Conservation (phyloP, 2,797 vertebrate species). For the Craterocephalus amniculus region DNA sequence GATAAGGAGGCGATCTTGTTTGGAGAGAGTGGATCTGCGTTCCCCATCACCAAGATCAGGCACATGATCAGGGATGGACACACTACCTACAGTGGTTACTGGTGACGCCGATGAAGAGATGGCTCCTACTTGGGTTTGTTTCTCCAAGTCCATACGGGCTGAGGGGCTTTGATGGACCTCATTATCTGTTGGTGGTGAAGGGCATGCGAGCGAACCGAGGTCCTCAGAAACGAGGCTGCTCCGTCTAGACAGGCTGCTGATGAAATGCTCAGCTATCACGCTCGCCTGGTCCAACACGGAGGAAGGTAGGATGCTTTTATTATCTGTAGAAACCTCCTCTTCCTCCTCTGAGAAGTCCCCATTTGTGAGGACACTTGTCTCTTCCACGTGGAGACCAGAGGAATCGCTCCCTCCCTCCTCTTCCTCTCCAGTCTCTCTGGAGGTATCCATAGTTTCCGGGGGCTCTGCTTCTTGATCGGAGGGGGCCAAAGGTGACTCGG, state of each 20-base stretch:
- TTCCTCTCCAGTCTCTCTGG: conserved; percentile 54
- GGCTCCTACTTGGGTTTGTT: conserved; percentile 47
- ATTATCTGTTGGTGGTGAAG: conserved; percentile 76
- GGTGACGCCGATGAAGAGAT: conserved; percentile 53
- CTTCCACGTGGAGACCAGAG: conserved; percentile 71
- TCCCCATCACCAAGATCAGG: conserved; percentile 63
- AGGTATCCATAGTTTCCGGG: conserved; percentile 59
- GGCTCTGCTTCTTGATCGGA: conserved; percentile 40
- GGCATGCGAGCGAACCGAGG: conserved; percentile 68
- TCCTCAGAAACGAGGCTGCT: conserved; percentile 88
- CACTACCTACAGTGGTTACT: conserved; percentile 8
- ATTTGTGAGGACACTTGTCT: conserved; percentile 83
- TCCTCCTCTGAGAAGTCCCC: conserved; percentile 87
- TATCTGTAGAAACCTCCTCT: conserved; percentile 61
- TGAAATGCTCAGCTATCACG: conserved; percentile 85
- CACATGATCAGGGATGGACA: not conserved
- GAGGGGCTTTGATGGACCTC: conserved; percentile 83
- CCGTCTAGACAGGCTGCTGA: conserved; percentile 82
- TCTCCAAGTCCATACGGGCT: conserved; percentile 77
- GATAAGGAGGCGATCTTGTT: conserved; percentile 88
- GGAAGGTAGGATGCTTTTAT: conserved; percentile 83
- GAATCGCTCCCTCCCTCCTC: conserved; percentile 69
- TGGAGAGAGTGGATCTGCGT: conserved; percentile 86
- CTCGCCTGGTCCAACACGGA: conserved; percentile 90
- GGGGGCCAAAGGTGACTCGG: conserved; percentile 29